Evolutionary conservation across 1,140 invertebrate species (phyloP), one percentile per base, ranked within the genome.

Genomic region (Limonius californicus): DNA sequence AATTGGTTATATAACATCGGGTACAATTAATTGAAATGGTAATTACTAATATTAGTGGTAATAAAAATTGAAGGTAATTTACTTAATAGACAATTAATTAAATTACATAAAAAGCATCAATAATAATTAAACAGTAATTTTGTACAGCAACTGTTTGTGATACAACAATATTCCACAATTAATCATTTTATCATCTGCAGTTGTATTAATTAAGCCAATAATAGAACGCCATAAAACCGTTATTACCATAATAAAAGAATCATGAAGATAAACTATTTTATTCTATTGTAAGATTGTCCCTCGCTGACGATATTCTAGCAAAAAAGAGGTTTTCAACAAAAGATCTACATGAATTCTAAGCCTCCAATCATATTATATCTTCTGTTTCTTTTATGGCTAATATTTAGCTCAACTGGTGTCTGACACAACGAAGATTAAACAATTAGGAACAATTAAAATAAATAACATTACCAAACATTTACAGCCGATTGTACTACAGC

Each of bases 51-150:
- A 50, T 50, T 50, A 21, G 45, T 50, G 15, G 7, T 53, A 76
- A 77, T 72, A 66, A 53, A 57, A 57, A 71, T 76, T 78, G 64
- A 50, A 50, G 64, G 71, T 71, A 70, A 75, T 74, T 74, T 70
- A 68, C 59, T 70, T 77, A 75, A 69, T 69, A 65, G 74, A 69
- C 70, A 71, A 70, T 71, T 74, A 69, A 72, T 77, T 70, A 67
- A 68, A 73, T 68, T 72, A 69, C 68, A 59, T 61, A 62, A 65
- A 67, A 59, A 42, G 56, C 64, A 70, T 70, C 72, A 70, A 70
- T 69, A 70, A 72, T 71, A 72, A 77, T 76, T 76, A 73, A 74
- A 71, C 70, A 72, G 71, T 70, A 70, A 68, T 72, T 64, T 64
- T 54, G 43, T 58, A 39, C 35, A 23, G 19, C 39, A 53, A 61